These are phyloP conservation scores for Cheilosia variabilis DNA, from an alignment of 2,888 invertebrate species.

Conservation along the genomic window DNA sequence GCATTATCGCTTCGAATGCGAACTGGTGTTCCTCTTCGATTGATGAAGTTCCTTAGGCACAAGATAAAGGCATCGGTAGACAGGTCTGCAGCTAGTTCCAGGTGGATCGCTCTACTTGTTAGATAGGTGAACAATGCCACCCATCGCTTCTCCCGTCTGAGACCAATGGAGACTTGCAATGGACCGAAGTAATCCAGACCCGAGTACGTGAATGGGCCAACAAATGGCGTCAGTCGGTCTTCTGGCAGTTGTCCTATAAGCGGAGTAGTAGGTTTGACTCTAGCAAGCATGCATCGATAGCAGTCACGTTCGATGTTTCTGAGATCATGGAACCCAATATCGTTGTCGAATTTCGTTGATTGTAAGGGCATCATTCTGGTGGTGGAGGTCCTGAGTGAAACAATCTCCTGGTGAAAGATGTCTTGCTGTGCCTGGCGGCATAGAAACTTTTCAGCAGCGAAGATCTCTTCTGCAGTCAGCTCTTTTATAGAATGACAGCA, in stretches of 20 bases:
- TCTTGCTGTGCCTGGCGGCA: not conserved
- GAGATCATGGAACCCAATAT: conserved; percentile 38
- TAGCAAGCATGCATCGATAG: not conserved
- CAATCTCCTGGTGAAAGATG: not conserved
- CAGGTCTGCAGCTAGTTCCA: conserved; percentile 32
- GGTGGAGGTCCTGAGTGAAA: not conserved
- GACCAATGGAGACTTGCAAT: not conserved
- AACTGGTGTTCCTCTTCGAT: conserved; percentile 39
- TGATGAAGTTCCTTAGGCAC: conserved; percentile 27
- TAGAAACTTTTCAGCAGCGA: conserved; percentile 1
- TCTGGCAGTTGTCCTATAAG: not conserved
- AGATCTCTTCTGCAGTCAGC: not conserved
- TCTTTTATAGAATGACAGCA: not conserved
- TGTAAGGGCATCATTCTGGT: conserved; percentile 42
- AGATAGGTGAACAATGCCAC: conserved; percentile 42
- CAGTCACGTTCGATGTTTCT: conserved; percentile 14
- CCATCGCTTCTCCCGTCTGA: conserved; percentile 48
- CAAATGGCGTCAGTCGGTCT: not conserved
- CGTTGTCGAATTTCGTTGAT: conserved; percentile 52
- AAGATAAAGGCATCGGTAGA: conserved; percentile 10
- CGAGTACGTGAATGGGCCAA: not conserved
- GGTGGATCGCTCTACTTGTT: conserved; percentile 29
- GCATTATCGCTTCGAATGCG: conserved; percentile 61
- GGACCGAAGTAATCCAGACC: not conserved
- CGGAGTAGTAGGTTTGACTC: too few species aligned